Percentiles rank a stretch among this genome's conserved stretches.
These are phyloP conservation scores for Chionoecetes opilio DNA, from an alignment of 1,140 invertebrate species.

Conservation along the genomic window DNA sequence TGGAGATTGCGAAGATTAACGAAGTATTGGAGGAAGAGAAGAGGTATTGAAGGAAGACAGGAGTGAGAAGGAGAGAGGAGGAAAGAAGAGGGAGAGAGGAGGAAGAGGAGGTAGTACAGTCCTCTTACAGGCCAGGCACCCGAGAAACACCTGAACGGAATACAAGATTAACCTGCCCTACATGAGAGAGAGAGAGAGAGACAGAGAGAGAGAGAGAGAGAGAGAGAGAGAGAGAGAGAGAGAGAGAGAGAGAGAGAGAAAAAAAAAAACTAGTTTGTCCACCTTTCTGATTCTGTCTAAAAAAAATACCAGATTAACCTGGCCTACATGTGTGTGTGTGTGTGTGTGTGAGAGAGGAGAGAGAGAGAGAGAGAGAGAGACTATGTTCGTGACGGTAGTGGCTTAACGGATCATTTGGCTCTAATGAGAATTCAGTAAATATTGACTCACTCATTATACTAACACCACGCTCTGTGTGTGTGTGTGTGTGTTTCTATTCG, in stretches of 20 bases:
- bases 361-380: neutral
- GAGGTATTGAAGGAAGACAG: neutral
- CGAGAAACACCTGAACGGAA: neutral
- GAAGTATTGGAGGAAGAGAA: too few species aligned
- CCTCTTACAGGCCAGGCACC: neutral
- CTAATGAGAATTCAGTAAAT: neutral
- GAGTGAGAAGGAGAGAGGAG: too few species aligned
- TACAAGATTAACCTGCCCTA: neutral
- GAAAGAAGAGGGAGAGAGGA: neutral
- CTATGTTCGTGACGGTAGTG: neutral
- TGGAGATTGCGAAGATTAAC: too few species aligned
- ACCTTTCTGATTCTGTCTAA: too few species aligned
- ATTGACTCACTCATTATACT: constrained; percentile 29
- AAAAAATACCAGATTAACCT: neutral
- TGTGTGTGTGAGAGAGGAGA: neutral
- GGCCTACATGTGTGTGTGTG: neutral
- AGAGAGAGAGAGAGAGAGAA: too few species aligned
- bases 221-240: neutral
- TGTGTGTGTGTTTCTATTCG: too few species aligned
- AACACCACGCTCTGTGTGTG: neutral
- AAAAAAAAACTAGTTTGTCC: too few species aligned
- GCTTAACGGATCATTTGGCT: neutral
- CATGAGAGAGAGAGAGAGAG: neutral
- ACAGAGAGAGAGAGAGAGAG: neutral
- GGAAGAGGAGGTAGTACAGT: neutral